These are phyloP conservation scores for Platycnemis pennipes DNA, from an alignment of 2,888 invertebrate genomes.

Conservation along the genomic window DNA sequence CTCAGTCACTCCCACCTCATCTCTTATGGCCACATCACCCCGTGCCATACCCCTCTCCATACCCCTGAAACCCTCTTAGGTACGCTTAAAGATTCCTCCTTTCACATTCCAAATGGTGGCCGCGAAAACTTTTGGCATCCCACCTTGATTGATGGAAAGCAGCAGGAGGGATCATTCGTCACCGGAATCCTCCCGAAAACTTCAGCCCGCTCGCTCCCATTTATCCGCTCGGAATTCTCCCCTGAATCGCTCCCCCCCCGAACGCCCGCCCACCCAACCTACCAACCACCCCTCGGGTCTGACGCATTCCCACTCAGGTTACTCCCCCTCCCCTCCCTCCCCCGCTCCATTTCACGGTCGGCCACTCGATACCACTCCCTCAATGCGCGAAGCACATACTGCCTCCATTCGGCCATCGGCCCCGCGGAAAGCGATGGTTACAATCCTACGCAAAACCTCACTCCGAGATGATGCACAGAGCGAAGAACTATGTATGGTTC, in stretches of 20 bases:
- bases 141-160: conserved; percentile 50
- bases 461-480: too few species aligned
- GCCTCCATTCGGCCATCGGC: too few species aligned
- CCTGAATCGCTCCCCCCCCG: background rate
- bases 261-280: too few species aligned
- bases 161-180: conserved; percentile 39
- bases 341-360: background rate
- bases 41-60: background rate
- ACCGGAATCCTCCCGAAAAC: conserved; percentile 21
- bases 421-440: too few species aligned
- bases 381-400: too few species aligned
- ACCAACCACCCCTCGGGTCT: too few species aligned
- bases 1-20: background rate
- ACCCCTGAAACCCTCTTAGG: background rate
- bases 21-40: background rate
- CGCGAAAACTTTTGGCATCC: conserved; percentile 48
- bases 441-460: too few species aligned
- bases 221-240: background rate
- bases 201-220: background rate
- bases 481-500: too few species aligned
- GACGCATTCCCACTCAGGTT: background rate
- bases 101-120: conserved; percentile 45
- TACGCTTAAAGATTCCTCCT: conserved; percentile 21
- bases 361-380: background rate
- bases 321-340: background rate